Percentiles rank a stretch among this genome's conserved stretches.
phyloP scores from a whole-genome alignment of 2,113 vertebrate species.

The Smithornis capensis region DNA sequence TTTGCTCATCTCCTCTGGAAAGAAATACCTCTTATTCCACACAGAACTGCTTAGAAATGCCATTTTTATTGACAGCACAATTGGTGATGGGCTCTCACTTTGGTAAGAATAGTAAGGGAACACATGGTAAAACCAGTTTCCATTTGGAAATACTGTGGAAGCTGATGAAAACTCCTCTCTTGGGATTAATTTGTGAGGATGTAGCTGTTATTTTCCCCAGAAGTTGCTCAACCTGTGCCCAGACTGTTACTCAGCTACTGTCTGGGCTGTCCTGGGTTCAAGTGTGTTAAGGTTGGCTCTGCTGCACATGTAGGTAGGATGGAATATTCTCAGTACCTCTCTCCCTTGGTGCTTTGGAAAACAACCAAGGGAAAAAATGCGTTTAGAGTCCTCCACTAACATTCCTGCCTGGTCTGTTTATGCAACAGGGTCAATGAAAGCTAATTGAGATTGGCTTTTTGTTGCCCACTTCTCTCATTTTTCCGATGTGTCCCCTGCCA shows the following conservation, averaged over 20 bases:
- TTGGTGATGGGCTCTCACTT: background rate
- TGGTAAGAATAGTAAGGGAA: background rate
- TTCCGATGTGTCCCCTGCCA: background rate
- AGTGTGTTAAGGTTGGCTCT: background rate
- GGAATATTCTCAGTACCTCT: background rate
- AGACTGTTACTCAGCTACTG: background rate
- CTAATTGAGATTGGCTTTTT: slow-evolving; percentile 1
- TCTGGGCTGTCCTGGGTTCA: background rate
- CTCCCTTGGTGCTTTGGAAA: background rate
- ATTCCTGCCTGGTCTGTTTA: background rate
- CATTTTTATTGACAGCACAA: background rate
- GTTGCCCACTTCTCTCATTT: background rate
- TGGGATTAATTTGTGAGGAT: background rate
- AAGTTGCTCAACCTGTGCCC: background rate
- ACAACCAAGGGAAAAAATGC: background rate
- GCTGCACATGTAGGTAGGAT: background rate
- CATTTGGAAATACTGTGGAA: background rate
- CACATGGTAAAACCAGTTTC: background rate
- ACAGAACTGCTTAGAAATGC: background rate
- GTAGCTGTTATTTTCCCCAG: background rate
- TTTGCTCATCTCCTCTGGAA: background rate
- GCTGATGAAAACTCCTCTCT: background rate
- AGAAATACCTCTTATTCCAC: background rate
- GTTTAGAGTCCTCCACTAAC: background rate
- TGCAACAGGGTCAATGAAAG: background rate